phyloP scores from a whole-genome alignment of 2,888 invertebrate species.

The Drosophila meridionalis region DNA sequence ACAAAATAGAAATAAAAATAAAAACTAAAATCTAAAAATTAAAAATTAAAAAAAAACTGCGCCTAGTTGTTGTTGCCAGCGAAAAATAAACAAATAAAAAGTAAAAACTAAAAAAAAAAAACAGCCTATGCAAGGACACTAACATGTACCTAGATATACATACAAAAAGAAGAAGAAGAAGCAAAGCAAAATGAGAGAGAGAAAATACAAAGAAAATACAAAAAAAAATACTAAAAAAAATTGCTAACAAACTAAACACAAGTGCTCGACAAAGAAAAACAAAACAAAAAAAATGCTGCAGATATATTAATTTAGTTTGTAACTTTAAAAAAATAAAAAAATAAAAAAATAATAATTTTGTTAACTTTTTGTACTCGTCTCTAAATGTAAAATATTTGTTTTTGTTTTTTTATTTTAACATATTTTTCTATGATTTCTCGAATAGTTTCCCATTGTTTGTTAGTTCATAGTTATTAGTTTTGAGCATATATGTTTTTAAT shows the following conservation, averaged over 20 bases:
- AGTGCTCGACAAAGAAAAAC: constrained; percentile 56
- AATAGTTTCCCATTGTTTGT: constrained; percentile 10
- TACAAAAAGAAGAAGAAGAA: constrained; percentile 43
- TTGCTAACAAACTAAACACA: constrained; percentile 58
- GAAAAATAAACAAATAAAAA: constrained; percentile 28
- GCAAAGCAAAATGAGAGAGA: constrained; percentile 8
- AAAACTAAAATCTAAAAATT: constrained; percentile 13
- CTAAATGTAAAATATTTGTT: constrained; percentile 25
- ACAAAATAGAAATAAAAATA: constrained; percentile 18
- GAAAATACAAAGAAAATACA: constrained; percentile 13
- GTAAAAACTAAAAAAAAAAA: constrained; percentile 20
- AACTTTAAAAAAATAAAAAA: constrained; percentile 18
- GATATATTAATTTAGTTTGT: constrained; percentile 54
- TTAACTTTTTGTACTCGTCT: constrained; percentile 51
- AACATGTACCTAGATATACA: constrained; percentile 81
- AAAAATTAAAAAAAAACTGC: constrained; percentile 40
- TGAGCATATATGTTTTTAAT: constrained; percentile 66
- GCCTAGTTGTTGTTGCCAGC: constrained; percentile 71
- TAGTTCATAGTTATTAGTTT: constrained; percentile 28
- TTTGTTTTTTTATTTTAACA: constrained; percentile 15
- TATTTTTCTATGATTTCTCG: constrained; percentile 8
- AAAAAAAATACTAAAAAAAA: constrained; percentile 17
- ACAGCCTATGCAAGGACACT: constrained; percentile 80
- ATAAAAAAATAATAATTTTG: constrained; percentile 21
- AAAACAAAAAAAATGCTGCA: constrained; percentile 58